Evolutionary conservation across 2,113 vertebrate genomes (phyloP).

Genomic region (Azemiops feae): DNA sequence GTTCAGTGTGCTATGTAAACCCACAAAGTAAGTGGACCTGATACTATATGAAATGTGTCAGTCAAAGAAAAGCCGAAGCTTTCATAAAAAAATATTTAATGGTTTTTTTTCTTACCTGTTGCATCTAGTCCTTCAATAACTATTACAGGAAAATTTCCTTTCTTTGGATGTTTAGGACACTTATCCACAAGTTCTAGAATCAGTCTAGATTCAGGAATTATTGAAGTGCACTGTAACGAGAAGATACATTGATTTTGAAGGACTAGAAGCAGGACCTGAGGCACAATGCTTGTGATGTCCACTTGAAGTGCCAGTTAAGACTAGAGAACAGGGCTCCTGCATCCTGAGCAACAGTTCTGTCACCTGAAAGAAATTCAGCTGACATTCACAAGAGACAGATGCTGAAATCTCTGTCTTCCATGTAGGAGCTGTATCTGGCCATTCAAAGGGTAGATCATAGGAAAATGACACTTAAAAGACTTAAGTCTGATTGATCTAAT

Average conservation of each 20-base stretch:
- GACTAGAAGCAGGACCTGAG: not conserved
- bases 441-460: not conserved
- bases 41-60: not conserved
- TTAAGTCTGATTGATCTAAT: not conserved
- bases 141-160: constrained; percentile 79
- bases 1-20: not conserved
- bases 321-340: not conserved
- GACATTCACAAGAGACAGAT: not conserved
- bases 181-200: constrained; percentile 75
- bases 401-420: not conserved
- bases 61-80: not conserved
- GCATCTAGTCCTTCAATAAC: constrained; percentile 93
- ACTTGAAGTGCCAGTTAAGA: not conserved
- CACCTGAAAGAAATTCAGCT: not conserved
- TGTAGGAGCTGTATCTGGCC: not conserved
- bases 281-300: not conserved
- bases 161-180: constrained; percentile 56
- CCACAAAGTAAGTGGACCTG: not conserved
- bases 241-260: accelerated
- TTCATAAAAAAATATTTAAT: not conserved
- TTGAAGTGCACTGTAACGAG: constrained; percentile 73
- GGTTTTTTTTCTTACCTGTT: constrained; percentile 76
- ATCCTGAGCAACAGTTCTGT: not conserved
- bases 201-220: constrained; percentile 79
- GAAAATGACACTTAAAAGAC: not conserved